Evolutionary conservation across 2,113 vertebrate genomes (phyloP).

Genomic region (Dipodomys stephensi): DNA sequence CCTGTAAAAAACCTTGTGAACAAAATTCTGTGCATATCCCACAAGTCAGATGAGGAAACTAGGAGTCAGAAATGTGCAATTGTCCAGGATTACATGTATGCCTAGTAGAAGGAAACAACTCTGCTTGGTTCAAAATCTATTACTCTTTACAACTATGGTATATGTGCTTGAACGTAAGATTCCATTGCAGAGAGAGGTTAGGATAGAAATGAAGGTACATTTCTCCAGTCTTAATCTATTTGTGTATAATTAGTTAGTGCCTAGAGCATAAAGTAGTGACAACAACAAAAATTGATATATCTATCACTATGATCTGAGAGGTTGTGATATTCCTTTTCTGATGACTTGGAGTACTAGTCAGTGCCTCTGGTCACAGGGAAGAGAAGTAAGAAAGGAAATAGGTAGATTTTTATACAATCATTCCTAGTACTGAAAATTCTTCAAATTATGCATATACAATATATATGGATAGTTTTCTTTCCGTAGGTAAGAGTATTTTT

Average conservation of each 20-base stretch:
- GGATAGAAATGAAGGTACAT: not conserved
- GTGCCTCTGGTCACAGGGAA: not conserved
- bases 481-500: not conserved
- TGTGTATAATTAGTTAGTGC: not conserved
- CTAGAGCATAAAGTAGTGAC: not conserved
- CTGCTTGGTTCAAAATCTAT: conserved; percentile 1
- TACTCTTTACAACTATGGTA: not conserved
- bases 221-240: not conserved
- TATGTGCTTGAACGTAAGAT: conserved; percentile 36
- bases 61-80: not conserved
- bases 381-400: not conserved
- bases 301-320: not conserved
- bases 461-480: not conserved
- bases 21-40: not conserved
- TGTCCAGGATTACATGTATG: not conserved
- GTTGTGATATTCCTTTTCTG: not conserved
- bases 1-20: not conserved
- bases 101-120: not conserved
- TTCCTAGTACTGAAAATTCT: not conserved
- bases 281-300: not conserved
- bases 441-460: not conserved
- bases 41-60: conserved; percentile 24
- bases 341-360: not conserved
- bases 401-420: not conserved
- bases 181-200: not conserved